Evolutionary conservation across 2,113 vertebrate species (phyloP), one percentile per base, ranked within the genome.

Genomic region (Periophthalmus modestus): DNA sequence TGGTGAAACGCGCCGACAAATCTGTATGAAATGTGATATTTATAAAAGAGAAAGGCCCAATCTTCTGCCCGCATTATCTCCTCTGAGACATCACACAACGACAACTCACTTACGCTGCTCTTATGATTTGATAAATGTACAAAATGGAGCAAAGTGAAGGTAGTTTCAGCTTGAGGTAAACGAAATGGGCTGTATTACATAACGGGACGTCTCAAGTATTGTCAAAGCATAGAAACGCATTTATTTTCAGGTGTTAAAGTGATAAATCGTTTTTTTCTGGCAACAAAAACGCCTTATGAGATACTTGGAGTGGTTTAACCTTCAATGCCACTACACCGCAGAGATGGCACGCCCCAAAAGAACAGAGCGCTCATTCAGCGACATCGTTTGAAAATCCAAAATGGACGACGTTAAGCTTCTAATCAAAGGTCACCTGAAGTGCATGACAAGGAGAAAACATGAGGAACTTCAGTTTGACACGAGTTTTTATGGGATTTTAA

Each of bases 391-490:
- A 61, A 28, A 28, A 2, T 28, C 3, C 28, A 28, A 28, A 28
- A 28, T 3, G 1, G 28, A 28, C 28, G 28, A 28, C 3, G 28
- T 28, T 28, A 3, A 28, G 28, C 28, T 28, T 28, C 28, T 28
- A 28, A 28, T 34, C 59, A 62, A 62, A 61, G 59, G 59, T 62
- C n/a, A n/a, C n/a, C n/a, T n/a, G n/a, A n/a, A n/a, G n/a, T n/a
- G n/a, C n/a, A n/a, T n/a, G n/a, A n/a, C n/a, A n/a, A 28, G 28
- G 1, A 15, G 11, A 15, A 39, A 10, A 63, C 36, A 15, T 62
- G 4, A 7, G 28, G 7, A 33, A 15, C 3, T 52, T 52, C 5
- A 15, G 13, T 19, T 18, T 33, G 28, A 62, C 59, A 3, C 24
- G 34, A 16, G 59, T 24, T 23, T 13, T 58, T 13, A 24, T n/a